These are phyloP conservation scores for Opisthograptis luteolata DNA, from an alignment of 2,888 invertebrate genomes.

Conservation along the genomic window DNA sequence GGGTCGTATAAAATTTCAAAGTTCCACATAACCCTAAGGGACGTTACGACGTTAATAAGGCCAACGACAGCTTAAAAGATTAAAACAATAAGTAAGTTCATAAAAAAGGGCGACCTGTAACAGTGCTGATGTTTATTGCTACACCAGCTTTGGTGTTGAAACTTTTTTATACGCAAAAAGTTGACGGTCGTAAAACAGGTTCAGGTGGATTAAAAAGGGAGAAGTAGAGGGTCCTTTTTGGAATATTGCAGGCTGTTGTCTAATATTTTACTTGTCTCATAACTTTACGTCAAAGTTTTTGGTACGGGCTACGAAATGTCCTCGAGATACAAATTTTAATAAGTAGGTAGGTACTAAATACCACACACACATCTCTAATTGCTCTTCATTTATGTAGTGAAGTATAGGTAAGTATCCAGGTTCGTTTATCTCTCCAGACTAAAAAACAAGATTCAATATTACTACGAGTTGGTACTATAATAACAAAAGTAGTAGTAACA, in stretches of 20 bases:
- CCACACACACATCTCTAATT: no score
- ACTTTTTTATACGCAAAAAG: slow-evolving; percentile 74
- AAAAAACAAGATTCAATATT: no score
- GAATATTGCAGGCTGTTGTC: slow-evolving; percentile 31
- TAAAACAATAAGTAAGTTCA: slow-evolving; percentile 58
- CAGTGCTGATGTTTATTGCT: slow-evolving; percentile 59
- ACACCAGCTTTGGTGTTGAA: slow-evolving; percentile 61
- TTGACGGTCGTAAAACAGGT: slow-evolving; percentile 76
- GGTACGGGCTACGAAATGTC: neutral
- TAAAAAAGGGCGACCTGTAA: slow-evolving; percentile 50
- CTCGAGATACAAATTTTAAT: no score
- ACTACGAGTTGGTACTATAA: no score
- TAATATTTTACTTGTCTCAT: slow-evolving; percentile 40
- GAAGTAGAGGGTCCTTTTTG: slow-evolving; percentile 44
- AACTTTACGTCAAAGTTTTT: slow-evolving; percentile 39
- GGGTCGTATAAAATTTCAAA: slow-evolving; percentile 6
- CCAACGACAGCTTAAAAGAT: slow-evolving; percentile 49
- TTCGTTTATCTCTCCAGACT: no score
- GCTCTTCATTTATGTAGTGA: no score
- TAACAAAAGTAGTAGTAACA: no score
- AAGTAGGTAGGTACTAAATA: no score
- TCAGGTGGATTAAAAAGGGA: slow-evolving; percentile 74
- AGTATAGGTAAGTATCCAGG: no score
- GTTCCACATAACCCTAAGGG: slow-evolving; percentile 8
- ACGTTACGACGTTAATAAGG: slow-evolving; percentile 33